Base-by-base conservation (phyloP, 2,888 invertebrate genomes). In the Drosophila rellima region DNA sequence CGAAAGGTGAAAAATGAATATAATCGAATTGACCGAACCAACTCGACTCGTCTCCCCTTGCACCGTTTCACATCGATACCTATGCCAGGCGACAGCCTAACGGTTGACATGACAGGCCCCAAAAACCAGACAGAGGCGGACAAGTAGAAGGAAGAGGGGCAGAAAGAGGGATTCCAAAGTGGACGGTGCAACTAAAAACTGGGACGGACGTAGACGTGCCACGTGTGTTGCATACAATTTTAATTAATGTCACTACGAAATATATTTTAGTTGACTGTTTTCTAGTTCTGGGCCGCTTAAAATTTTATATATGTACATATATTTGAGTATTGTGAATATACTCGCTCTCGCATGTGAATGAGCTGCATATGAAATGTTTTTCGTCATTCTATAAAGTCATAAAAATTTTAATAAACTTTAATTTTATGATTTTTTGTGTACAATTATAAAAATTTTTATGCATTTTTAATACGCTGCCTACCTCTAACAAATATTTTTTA, bases 1-100 rank as follows among this genome's bases (percentile, higher is more conserved):
- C 88, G 89, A 83, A 75, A 84, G 89, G 84, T 86, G 89, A 88
- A 86, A 86, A 85, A 88, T 86, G 80, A 78, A 84, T 74, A 88
- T 86, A 86, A 86, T 89, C 85, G 89, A 89, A 86, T 89, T 86
- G 85, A 88, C 82, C 78, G 74, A 66, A 70, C 76, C 51, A 75
- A 71, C 71, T 65, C 51, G 37, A 7, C 57, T 57, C 74, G 33
- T 54, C 15, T 59, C 70, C 57, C 35, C 23, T 5, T 42, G 6
- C 23, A 55, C 62, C 71, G 72, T 54, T 71, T 35, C 59, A 65
- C 82, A 82, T 82, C 66, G 50, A 52, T 55, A 51, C 18, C 57
- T 37, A 31, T 44, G 37, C 15, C 42, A 37, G 13, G 33, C 17
- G 60, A 40, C 52, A 39, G 65, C 75, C 77, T 80, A 80, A 70